These are phyloP conservation scores for Notolepis coatsorum DNA, from an alignment of 2,797 vertebrate genomes.

Conservation along the genomic window DNA sequence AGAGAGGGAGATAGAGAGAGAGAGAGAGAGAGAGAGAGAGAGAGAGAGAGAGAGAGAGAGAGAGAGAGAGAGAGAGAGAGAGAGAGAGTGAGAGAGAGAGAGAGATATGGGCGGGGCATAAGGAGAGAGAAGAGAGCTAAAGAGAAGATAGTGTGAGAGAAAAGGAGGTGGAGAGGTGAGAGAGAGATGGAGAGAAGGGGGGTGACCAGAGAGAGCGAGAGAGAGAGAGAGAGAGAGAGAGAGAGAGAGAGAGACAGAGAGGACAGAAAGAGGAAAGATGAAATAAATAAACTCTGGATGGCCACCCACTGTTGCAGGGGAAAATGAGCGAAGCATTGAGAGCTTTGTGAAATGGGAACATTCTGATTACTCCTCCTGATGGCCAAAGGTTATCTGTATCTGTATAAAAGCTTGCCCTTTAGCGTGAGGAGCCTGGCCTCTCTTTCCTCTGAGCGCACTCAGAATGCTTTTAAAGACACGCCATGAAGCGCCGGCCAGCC, in stretches of 20 bases:
- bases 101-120: conserved; percentile 25
- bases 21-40: neutral
- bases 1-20: neutral
- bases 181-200: too few relatives aligned
- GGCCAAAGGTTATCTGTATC: conserved; percentile 67
- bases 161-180: neutral
- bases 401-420: conserved; percentile 73
- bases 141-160: neutral
- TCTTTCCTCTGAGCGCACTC: conserved; percentile 54
- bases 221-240: neutral
- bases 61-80: neutral
- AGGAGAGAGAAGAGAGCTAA: too few relatives aligned
- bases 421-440: conserved; percentile 56
- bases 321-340: conserved; percentile 38
- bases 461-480: conserved; percentile 72
- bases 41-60: neutral
- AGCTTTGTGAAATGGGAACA: conserved; percentile 62
- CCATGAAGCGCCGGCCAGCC: conserved; percentile 43
- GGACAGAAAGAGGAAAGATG: neutral
- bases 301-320: conserved; percentile 34
- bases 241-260: neutral
- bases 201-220: neutral
- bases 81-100: too few relatives aligned
- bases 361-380: conserved; percentile 68
- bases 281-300: conserved; percentile 43